Conservation (phyloP, 1,140 invertebrate genomes). For the Diabrotica virgifera region DNA sequence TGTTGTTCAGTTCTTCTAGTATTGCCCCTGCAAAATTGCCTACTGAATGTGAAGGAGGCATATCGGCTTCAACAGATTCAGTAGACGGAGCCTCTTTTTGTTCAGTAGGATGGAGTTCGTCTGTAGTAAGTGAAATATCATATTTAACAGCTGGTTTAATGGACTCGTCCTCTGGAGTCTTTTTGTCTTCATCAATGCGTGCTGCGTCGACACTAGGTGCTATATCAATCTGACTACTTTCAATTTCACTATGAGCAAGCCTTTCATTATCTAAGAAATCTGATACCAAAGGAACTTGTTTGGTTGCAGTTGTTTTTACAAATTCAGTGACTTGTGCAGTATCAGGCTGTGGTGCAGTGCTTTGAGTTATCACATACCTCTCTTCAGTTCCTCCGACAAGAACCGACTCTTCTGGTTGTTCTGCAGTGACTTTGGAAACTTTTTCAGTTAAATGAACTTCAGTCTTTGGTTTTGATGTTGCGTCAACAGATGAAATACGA, state of each 20-base stretch:
- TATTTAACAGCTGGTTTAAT: conserved; percentile 24
- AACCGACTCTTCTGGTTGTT: conserved; percentile 14
- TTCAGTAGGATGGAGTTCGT: conserved; percentile 21
- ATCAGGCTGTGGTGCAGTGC: conserved; percentile 35
- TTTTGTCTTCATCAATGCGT: conserved; percentile 27
- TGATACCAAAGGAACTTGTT: conserved; percentile 23
- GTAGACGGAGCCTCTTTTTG: not conserved
- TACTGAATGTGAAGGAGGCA: not conserved
- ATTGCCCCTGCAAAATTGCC: not conserved
- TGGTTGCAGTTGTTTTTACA: conserved; percentile 20
- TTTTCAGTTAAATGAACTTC: not conserved
- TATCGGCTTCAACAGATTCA: not conserved
- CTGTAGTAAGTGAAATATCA: conserved; percentile 29
- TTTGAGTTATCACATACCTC: conserved; percentile 44
- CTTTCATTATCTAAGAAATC: conserved; percentile 36
- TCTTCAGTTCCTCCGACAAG: conserved; percentile 13
- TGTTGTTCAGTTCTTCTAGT: not conserved
- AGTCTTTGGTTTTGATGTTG: not conserved
- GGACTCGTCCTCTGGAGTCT: conserved; percentile 30
- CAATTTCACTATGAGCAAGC: conserved; percentile 29
- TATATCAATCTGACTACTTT: conserved; percentile 36
- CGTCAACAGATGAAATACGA: too few relatives aligned
- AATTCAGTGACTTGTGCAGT: conserved; percentile 30
- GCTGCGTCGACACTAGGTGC: conserved; percentile 36
- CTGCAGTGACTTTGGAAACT: not conserved